phyloP scores from a whole-genome alignment of 1,140 invertebrate genomes.

The Atta texana region DNA sequence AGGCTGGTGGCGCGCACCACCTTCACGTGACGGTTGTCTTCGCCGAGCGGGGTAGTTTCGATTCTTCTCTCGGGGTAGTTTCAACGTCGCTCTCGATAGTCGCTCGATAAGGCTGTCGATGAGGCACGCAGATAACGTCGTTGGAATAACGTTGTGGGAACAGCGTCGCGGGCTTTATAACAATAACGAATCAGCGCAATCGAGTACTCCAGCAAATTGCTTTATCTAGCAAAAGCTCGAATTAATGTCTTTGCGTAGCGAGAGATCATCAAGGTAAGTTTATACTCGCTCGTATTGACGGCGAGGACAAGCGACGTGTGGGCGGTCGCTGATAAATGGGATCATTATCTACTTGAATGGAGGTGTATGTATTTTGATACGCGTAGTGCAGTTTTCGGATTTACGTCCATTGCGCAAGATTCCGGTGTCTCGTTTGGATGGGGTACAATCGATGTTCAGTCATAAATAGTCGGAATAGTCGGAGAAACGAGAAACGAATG shows the following conservation, averaged over 20 bases:
- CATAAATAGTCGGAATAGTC: constrained; percentile 44
- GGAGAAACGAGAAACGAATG: background rate
- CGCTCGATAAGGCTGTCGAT: constrained; percentile 22
- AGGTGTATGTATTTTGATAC: background rate
- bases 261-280: constrained; percentile 47
- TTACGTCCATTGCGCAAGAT: constrained; percentile 55
- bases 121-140: constrained; percentile 14
- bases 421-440: constrained; percentile 5
- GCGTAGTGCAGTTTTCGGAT: constrained; percentile 21
- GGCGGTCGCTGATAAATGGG: constrained; percentile 16
- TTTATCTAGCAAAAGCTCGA: constrained; percentile 21
- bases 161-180: background rate
- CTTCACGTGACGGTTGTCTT: constrained; percentile 79
- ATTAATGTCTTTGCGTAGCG: constrained; percentile 31
- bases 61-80: constrained; percentile 51
- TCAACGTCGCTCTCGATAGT: constrained; percentile 32
- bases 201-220: constrained; percentile 9
- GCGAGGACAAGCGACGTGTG: background rate
- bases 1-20: constrained; percentile 74
- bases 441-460: constrained; percentile 57
- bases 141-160: background rate
- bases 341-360: background rate
- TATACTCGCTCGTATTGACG: background rate
- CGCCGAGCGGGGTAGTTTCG: constrained; percentile 68
- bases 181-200: background rate